Base-by-base conservation (phyloP, 2,113 vertebrate genomes). In the Sinocyclocheilus rhinocerous region DNA sequence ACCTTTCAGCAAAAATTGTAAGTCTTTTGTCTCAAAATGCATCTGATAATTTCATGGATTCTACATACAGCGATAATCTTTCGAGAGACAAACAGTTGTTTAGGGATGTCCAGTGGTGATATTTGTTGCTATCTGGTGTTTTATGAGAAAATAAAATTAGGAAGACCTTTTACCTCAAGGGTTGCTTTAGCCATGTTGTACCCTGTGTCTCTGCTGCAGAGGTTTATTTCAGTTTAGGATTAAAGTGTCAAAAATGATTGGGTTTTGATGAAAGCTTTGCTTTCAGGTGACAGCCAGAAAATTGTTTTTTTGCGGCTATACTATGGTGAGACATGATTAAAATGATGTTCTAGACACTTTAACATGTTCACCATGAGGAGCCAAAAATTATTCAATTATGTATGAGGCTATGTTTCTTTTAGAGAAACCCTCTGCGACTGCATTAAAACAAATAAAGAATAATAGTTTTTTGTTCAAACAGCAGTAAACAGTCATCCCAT, bases 221-320 rank as follows among this genome's bases (percentile, higher is more conserved):
- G 48, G 26, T 36, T 57, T 11, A 78, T 84, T 59, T 39, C 50
- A 52, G 45, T 26, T 69, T 67, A 20, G 16, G 42, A 52, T 75
- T 61, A 29, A 84, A 16, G 12, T 29, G 69, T 52, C 82, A 82
- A 22, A 82, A 86, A 75, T 83, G 26, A 24, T 77, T 65, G 45
- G 24, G 65, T 73, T 59, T 33, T 29, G 4, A 18, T 80, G 84
- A 79, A 81, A 48, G 61, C 13, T 39, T 36, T 15, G 45, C 3
- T 78, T 78, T 57, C 45, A 78, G 76, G 61, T 85, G 84, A 77
- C 84, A 85, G 59, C 59, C 12, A n/a, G 75, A 61, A 55, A 57
- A 57, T 78, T 57, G 26, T 78, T 78, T 77, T 42, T 57, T 33
- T 18, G 20, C 4, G 3, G 7, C 26, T 42, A 57, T 22, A 26